A percentile compares a stretch with the other conserved stretches of the same genome.
Evolutionary conservation across 2,113 vertebrate species (phyloP).

Genomic region (Uria aalge): DNA sequence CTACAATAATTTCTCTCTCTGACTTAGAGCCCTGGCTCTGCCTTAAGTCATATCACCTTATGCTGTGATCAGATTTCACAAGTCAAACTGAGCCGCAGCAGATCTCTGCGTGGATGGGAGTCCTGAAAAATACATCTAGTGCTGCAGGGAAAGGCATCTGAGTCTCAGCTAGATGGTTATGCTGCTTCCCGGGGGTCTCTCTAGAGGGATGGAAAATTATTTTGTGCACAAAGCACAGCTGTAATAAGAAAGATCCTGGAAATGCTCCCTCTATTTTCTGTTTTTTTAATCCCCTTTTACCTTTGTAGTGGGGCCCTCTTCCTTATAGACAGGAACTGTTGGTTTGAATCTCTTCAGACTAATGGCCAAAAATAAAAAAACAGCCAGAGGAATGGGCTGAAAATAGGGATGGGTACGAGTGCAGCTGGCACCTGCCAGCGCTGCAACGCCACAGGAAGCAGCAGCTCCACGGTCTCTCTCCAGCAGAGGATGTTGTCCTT

Average conservation of each 20-base stretch:
- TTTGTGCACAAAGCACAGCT: background rate
- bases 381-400: background rate
- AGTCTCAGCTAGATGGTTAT: background rate
- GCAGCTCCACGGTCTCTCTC: too few species aligned
- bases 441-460: background rate
- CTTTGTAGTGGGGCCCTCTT: background rate
- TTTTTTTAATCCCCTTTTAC: background rate
- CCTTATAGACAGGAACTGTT: background rate
- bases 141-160: background rate
- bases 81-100: background rate
- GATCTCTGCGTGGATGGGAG: background rate
- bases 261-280: background rate
- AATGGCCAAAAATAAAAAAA: background rate
- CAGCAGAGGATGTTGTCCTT: background rate
- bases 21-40: background rate
- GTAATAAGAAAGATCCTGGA: background rate
- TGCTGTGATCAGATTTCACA: conserved; percentile 14
- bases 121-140: background rate
- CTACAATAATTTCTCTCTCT: background rate
- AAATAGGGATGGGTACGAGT: background rate
- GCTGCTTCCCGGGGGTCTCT: background rate
- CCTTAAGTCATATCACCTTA: background rate
- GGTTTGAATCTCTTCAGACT: background rate
- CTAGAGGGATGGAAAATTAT: background rate
- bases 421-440: background rate